Evolutionary conservation across 92 coral and sea anemone species (phyloP), one percentile per base, ranked within the genome.

Genomic region (Metridium senile): DNA sequence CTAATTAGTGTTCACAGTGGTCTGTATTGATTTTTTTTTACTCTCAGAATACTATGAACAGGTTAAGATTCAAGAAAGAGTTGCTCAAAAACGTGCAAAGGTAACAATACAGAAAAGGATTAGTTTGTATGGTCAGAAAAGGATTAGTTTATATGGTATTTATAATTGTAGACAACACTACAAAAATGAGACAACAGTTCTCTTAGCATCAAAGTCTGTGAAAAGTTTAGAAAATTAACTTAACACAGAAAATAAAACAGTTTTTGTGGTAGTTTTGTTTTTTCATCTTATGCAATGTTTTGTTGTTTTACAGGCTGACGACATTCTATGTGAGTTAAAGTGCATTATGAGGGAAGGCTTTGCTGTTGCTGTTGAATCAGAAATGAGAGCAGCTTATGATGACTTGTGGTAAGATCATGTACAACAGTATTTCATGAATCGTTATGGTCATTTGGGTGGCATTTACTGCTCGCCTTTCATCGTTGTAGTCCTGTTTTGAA

Each of bases 301-400:
- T n/a, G n/a, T n/a, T 54, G 59, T 35, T 26, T 51, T 43, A 0
- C 75, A 96, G 99, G 99, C 99, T 72, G 99, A 96, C 84, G 99
- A 96, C 53, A 86, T 96, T 49, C 23, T 87, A 56, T 96, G 99
- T 74, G 99, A 96, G 74, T 82, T 96, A 27, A 97, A 96, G 75
- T 89, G 94, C 57, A 81, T 96, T 25, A 78, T 96, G 86, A 89
- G 99, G 49, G 99, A 96, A 67, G 99, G 99, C 21, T 67, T 96
- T 53, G 89, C 99, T 30, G 97, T 87, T 47, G 84, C 82, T 39
- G 95, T 96, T 35, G 99, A 96, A 75, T 90, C 88, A 4, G 99
- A 96, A 75, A 96, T 96, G 99, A 91, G 97, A 51, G 84, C 88
- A 8, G 98, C 99, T 10, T 96, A 96, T 68, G 99, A 96, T n/a